Evolutionary conservation across 1,140 invertebrate species (phyloP), one percentile per base, ranked within the genome.

Genomic region (Drosophila mojavensis): DNA sequence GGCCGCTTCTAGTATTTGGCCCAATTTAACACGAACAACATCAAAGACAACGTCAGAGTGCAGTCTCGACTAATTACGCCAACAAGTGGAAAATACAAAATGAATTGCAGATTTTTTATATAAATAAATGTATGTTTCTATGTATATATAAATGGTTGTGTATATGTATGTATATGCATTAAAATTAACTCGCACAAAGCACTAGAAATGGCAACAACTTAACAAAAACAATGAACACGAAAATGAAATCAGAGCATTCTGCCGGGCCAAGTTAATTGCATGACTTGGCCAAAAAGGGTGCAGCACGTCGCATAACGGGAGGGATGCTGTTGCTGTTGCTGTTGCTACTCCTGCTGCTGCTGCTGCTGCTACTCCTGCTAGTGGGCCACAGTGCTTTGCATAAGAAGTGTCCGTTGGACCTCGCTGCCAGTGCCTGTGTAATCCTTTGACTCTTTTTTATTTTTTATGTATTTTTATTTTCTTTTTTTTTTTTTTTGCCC

Each of bases 141-240:
- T 36, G 50, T 30, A 50, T n/a, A 53, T 13, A 51, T 53, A 39
- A n/a, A 59, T 5, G 26, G 2, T 5, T 9, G 26, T 30, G 33
- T 33, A 33, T 47, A 56, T 48, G 4, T 26, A 55, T 30, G 24
- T 43, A 30, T 30, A 4, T 64, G 11, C 62, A 72, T 67, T 60
- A 68, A 72, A 74, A 77, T 77, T 66, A 77, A 77, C 74, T 77
- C 69, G 60, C 47, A 15, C 50, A 62, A 53, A 73, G 45, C 63
- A 67, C 73, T 71, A 71, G 67, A 75, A 75, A 75, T 55, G 55
- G 73, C 68, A 75, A 71, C 73, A 75, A 70, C 45, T 74, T 62
- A 56, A 58, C 71, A 62, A 72, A 62, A 66, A 72, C 55, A 67
- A 67, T 56, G 51, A 55, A 54, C 55, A 33, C 20, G 26, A 39